Evolutionary conservation across 2,113 vertebrate species (phyloP).

Genomic region (Cololabis saira): DNA sequence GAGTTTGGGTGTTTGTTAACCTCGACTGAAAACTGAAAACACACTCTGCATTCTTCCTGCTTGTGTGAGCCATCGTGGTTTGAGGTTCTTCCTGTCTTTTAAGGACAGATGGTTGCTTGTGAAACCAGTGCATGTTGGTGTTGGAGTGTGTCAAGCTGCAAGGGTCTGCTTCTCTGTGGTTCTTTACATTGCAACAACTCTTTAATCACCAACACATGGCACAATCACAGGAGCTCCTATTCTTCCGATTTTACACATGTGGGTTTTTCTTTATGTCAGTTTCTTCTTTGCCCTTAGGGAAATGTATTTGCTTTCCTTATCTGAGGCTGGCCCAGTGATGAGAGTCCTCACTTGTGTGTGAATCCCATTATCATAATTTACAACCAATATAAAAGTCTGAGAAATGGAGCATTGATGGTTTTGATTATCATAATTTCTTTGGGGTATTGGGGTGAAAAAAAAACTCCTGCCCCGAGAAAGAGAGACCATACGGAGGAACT

Average conservation of each 20-base stretch:
- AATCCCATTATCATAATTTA: conserved; percentile 79
- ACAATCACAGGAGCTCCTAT: conserved; percentile 59
- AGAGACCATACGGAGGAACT: conserved; percentile 57
- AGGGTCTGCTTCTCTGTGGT: conserved; percentile 65
- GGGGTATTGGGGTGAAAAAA: conserved; percentile 63
- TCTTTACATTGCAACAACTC: conserved; percentile 38
- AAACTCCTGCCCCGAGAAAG: conserved; percentile 50
- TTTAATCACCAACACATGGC: conserved; percentile 76
- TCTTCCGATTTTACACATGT: conserved; percentile 38
- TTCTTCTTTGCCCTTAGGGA: conserved; percentile 37
- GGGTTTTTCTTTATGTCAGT: conserved; percentile 58
- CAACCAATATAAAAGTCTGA: conserved; percentile 72
- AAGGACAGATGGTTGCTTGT: conserved; percentile 65
- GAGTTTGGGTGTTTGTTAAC: conserved; percentile 68
- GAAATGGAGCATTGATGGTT: conserved; percentile 77
- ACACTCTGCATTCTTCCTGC: conserved; percentile 52
- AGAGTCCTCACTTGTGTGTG: conserved; percentile 57
- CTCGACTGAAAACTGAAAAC: conserved; percentile 58
- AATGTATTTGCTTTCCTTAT: conserved; percentile 41
- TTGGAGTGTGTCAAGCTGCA: conserved; percentile 58
- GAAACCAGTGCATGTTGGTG: conserved; percentile 67
- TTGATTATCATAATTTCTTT: conserved; percentile 79
- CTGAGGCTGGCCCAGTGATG: conserved; percentile 34
- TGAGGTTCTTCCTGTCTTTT: conserved; percentile 67
- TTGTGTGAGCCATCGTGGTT: conserved; percentile 66